A percentile compares a stretch with the other conserved stretches of the same genome.
phyloP scores from a whole-genome alignment of 2,888 invertebrate species.

The Trichopria drosophilae region DNA sequence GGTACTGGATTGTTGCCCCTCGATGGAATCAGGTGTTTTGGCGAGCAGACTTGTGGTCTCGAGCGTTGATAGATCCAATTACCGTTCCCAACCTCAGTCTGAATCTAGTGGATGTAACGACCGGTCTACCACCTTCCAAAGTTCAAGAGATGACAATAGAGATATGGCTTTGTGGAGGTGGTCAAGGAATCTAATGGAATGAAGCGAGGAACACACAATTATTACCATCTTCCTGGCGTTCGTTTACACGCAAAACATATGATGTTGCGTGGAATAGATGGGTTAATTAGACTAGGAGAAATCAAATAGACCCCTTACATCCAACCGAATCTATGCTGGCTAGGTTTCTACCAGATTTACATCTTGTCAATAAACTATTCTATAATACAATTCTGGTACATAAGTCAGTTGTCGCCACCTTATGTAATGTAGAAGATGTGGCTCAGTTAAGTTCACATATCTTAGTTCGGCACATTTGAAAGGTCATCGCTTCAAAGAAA shows the following conservation, averaged over 20 bases:
- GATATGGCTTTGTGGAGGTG: background rate
- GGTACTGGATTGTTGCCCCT: constrained; percentile 22
- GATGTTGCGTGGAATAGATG: background rate
- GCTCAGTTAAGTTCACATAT: no score
- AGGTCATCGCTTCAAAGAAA: no score
- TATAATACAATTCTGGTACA: constrained; percentile 21
- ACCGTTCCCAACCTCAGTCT: constrained; percentile 3
- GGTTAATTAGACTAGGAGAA: background rate
- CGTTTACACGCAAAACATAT: background rate
- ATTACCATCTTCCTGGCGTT: no score
- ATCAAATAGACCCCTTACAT: no score
- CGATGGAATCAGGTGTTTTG: no score
- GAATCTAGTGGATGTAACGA: background rate
- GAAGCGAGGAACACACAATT: no score
- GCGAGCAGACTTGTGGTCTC: constrained; percentile 8
- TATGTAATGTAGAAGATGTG: no score
- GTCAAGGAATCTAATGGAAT: background rate
- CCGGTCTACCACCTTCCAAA: background rate
- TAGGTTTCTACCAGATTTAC: constrained; percentile 2
- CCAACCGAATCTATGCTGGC: background rate
- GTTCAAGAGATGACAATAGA: background rate
- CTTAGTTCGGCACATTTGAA: no score
- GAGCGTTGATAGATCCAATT: constrained; percentile 5
- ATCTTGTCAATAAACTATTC: background rate
- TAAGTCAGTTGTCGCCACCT: constrained; percentile 31